Conservation (phyloP, 2,113 vertebrate genomes). For the Aepyceros melampus region DNA sequence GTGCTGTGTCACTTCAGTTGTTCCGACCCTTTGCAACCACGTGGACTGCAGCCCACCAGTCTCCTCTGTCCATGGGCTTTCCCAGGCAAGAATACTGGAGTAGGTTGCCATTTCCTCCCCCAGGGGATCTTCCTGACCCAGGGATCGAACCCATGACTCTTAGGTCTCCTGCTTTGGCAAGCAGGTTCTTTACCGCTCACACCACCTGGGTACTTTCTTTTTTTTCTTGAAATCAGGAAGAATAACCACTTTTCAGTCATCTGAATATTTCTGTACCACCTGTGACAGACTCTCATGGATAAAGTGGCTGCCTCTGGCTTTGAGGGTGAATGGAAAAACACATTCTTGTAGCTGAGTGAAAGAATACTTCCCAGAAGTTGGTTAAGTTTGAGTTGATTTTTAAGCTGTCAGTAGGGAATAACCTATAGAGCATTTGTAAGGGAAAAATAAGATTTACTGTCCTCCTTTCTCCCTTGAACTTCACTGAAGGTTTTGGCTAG, state of each 20-base stretch:
- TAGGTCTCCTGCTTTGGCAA: rapidly evolving
- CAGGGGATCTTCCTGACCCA: background rate
- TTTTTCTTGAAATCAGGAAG: background rate
- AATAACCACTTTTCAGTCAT: background rate
- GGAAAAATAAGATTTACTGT: conserved; percentile 17
- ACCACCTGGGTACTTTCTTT: background rate
- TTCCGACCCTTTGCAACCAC: background rate
- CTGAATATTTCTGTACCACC: background rate
- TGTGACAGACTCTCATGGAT: conserved; percentile 25
- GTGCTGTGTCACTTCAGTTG: background rate
- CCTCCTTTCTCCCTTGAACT: background rate
- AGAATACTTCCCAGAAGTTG: background rate
- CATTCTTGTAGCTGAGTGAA: background rate
- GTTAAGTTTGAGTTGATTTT: conserved; percentile 17
- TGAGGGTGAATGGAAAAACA: conserved; percentile 35
- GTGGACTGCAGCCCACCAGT: background rate
- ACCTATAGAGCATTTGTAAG: background rate
- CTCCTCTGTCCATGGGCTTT: background rate
- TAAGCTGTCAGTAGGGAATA: conserved; percentile 5
- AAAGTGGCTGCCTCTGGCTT: background rate
- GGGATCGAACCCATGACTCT: background rate
- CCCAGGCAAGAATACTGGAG: background rate
- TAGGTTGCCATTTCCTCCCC: background rate
- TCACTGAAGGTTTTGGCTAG: conserved; percentile 16
- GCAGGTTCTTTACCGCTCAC: background rate